These are phyloP conservation scores for Numida meleagris DNA, from an alignment of 2,113 vertebrate genomes.

Conservation along the genomic window DNA sequence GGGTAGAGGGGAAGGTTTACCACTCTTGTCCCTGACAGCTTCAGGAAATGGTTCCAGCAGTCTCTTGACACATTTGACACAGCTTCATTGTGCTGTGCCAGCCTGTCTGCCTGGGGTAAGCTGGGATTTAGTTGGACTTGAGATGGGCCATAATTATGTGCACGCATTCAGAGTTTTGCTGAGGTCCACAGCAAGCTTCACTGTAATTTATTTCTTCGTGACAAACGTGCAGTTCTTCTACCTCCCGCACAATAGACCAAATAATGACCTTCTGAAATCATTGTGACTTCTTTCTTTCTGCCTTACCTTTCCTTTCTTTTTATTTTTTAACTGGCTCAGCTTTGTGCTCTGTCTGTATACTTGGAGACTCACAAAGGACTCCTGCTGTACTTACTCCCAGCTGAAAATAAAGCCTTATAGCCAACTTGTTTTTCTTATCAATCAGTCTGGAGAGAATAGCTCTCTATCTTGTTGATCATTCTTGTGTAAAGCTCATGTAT, in stretches of 20 bases:
- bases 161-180: neutral
- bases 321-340: neutral
- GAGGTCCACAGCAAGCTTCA: neutral
- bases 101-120: neutral
- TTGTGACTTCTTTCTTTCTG: neutral
- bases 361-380: neutral
- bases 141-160: neutral
- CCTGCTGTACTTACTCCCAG: neutral
- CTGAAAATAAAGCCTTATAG: neutral
- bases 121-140: neutral
- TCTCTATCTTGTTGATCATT: conserved; percentile 43
- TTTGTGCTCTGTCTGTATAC: neutral
- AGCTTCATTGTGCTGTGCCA: neutral
- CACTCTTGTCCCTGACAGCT: neutral
- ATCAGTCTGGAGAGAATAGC: neutral
- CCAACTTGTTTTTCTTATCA: conserved; percentile 7
- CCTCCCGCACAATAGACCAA: neutral
- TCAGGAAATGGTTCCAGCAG: neutral
- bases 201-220: neutral
- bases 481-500: conserved; percentile 53
- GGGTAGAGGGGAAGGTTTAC: neutral
- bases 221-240: neutral
- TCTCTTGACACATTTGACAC: neutral
- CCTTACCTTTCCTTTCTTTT: neutral
- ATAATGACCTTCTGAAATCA: neutral